A percentile compares a stretch with the other conserved stretches of the same genome.
Evolutionary conservation across 2,113 vertebrate genomes (phyloP).

Genomic region (Podocnemis expansa): DNA sequence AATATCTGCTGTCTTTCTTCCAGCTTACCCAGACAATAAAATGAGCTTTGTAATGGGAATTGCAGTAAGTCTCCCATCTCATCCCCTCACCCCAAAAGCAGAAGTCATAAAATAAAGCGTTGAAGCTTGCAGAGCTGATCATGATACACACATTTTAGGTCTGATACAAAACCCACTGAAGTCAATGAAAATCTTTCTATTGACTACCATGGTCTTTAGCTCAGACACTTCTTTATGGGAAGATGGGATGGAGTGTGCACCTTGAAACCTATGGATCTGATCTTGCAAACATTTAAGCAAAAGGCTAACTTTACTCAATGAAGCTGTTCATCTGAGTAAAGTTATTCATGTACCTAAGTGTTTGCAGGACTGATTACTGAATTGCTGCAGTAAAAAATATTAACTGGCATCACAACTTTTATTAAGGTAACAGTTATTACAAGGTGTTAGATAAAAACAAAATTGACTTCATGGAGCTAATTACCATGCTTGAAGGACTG

Average conservation of each 20-base stretch:
- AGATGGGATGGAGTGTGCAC: accelerated
- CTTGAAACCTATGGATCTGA: slow-evolving; percentile 22
- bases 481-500: slow-evolving; percentile 51
- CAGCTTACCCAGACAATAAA: background rate
- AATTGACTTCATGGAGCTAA: slow-evolving; percentile 62
- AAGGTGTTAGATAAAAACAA: slow-evolving; percentile 57
- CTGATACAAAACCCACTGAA: slow-evolving; percentile 39
- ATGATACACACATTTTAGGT: slow-evolving; percentile 27
- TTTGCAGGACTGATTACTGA: slow-evolving; percentile 37
- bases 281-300: slow-evolving; percentile 33
- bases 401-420: background rate
- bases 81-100: background rate
- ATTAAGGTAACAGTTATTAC: slow-evolving; percentile 45
- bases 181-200: slow-evolving; percentile 31
- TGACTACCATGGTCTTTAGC: slow-evolving; percentile 38
- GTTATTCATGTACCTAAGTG: slow-evolving; percentile 50
- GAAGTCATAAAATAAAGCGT: slow-evolving; percentile 20
- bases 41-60: background rate
- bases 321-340: slow-evolving; percentile 53
- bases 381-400: slow-evolving; percentile 43
- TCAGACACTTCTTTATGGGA: background rate
- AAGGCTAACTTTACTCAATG: slow-evolving; percentile 12
- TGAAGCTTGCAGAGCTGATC: slow-evolving; percentile 5
- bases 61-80: background rate
- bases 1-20: background rate